Conservation (phyloP, 2,113 vertebrate genomes). For the Camarhynchus parvulus region DNA sequence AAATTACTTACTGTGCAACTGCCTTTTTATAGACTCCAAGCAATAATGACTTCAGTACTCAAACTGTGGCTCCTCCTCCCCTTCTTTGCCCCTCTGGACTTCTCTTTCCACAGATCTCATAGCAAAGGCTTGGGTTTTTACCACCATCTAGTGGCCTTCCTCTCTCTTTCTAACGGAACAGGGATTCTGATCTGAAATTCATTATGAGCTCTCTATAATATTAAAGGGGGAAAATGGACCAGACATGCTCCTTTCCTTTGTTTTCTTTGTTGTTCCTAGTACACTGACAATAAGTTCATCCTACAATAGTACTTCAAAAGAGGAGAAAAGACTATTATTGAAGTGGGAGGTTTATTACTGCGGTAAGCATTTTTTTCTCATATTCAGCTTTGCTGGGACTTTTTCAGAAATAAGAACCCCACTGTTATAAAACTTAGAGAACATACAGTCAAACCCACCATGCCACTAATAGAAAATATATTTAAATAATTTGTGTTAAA, state of each 20-base stretch:
- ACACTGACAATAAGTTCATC: background rate
- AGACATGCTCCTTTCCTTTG: background rate
- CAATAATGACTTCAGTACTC: slow-evolving; percentile 55
- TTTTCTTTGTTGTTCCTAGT: background rate
- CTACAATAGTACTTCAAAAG: background rate
- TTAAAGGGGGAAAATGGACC: background rate
- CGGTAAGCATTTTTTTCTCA: background rate
- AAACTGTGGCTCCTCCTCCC: slow-evolving; percentile 48
- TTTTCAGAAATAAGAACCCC: background rate
- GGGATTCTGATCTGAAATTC: background rate
- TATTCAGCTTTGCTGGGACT: background rate
- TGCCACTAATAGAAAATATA: background rate
- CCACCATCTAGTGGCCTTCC: slow-evolving; percentile 68
- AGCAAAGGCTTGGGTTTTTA: slow-evolving; percentile 1
- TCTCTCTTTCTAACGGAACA: background rate
- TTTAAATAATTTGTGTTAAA: background rate
- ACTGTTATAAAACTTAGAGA: background rate
- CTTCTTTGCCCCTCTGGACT: slow-evolving; percentile 6
- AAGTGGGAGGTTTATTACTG: background rate
- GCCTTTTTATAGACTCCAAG: slow-evolving; percentile 67
- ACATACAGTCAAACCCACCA: background rate
- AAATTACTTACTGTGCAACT: slow-evolving; percentile 52
- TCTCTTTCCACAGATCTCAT: background rate
- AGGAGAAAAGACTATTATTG: background rate
- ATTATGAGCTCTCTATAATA: background rate